These are phyloP conservation scores for Thumatha senex DNA, from an alignment of 2,888 invertebrate species.

Conservation along the genomic window DNA sequence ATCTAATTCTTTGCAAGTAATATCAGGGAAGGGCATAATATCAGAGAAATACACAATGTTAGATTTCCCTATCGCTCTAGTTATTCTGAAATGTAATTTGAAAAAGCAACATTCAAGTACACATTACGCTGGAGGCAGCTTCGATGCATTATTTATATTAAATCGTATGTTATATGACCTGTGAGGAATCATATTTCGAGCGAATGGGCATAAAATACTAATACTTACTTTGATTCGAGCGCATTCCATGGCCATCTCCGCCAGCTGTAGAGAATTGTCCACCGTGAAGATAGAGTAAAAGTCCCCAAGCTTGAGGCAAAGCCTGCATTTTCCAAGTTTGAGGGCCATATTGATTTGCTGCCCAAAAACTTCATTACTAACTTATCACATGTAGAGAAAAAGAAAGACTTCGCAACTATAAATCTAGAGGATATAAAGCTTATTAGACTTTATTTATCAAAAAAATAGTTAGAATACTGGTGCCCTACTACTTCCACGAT, in stretches of 20 bases:
- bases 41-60: no score
- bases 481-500: neutral
- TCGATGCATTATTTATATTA: constrained; percentile 1
- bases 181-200: constrained; percentile 4
- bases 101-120: no score
- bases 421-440: neutral
- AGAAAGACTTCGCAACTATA: constrained; percentile 9
- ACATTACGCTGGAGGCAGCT: neutral
- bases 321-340: constrained; percentile 81
- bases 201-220: neutral
- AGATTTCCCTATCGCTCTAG: no score
- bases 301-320: constrained; percentile 80
- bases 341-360: constrained; percentile 80
- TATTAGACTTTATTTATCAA: neutral
- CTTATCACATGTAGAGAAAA: constrained; percentile 45
- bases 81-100: no score
- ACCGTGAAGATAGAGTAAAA: constrained; percentile 80
- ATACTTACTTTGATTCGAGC: constrained; percentile 71
- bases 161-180: constrained; percentile 21
- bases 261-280: constrained; percentile 75
- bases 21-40: no score
- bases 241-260: constrained; percentile 82
- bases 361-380: constrained; percentile 63
- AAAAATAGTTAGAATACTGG: neutral
- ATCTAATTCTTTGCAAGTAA: no score